These are phyloP conservation scores for Tamandua tetradactyla DNA, from an alignment of 2,797 vertebrate species.

Conservation along the genomic window DNA sequence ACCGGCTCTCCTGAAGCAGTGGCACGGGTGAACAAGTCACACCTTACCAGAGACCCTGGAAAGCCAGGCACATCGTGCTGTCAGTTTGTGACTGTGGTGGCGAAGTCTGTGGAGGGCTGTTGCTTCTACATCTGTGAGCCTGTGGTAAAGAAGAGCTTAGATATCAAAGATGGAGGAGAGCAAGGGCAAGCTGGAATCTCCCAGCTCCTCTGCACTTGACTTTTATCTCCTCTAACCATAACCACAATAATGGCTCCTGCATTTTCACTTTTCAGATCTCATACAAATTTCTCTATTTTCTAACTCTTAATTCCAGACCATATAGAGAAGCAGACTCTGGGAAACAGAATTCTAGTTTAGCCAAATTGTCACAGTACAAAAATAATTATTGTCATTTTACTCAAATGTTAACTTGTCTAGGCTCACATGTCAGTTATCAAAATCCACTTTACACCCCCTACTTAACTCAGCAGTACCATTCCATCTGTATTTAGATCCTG, in stretches of 20 bases:
- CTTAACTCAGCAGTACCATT: background rate
- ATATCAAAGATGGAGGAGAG: background rate
- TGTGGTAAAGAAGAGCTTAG: background rate
- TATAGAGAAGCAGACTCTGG: background rate
- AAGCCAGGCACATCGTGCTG: background rate
- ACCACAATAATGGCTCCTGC: background rate
- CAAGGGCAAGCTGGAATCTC: background rate
- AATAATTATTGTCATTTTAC: constrained; percentile 1
- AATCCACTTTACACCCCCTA: background rate
- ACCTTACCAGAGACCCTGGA: background rate
- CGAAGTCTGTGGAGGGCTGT: background rate
- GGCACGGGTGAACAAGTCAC: background rate
- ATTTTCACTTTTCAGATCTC: background rate
- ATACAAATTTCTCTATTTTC: background rate
- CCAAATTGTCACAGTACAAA: background rate
- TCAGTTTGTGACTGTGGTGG: background rate
- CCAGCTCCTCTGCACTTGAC: background rate
- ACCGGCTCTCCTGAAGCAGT: background rate
- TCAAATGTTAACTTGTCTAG: background rate
- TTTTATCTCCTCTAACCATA: background rate
- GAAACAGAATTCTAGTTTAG: background rate
- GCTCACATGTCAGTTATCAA: background rate
- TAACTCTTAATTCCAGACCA: background rate
- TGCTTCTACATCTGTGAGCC: background rate
- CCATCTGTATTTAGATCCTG: background rate